Evolutionary conservation across 2,797 vertebrate species (phyloP).

Genomic region (Setipinna tenuifilis): DNA sequence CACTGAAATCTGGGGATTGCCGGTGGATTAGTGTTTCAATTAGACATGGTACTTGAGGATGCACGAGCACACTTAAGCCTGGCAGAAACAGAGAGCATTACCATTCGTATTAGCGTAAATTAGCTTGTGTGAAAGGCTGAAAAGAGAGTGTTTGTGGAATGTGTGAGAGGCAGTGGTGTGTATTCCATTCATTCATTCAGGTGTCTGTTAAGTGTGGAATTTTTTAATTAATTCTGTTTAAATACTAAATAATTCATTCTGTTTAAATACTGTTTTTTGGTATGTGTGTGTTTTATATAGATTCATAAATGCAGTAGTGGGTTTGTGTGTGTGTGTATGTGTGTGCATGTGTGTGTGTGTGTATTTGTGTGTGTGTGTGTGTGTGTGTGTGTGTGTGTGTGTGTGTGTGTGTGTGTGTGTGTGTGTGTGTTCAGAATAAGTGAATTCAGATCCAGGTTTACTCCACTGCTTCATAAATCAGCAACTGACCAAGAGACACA

Average conservation of each 20-base stretch:
- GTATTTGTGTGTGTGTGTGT: slow-evolving; percentile 15
- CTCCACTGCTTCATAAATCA: slow-evolving; percentile 59
- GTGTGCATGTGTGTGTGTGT: slow-evolving; percentile 29
- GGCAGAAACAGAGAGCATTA: slow-evolving; percentile 17
- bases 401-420: background rate
- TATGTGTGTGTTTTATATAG: no score
- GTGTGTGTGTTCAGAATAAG: background rate
- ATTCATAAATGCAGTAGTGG: background rate
- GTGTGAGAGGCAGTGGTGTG: background rate
- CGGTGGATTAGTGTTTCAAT: slow-evolving; percentile 28
- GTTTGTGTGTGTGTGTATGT: slow-evolving; percentile 30
- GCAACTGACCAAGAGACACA: slow-evolving; percentile 56
- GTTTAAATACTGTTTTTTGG: no score
- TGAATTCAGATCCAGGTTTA: slow-evolving; percentile 57
- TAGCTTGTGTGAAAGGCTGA: slow-evolving; percentile 28
- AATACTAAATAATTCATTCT: background rate
- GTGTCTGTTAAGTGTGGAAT: background rate
- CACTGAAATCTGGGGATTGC: slow-evolving; percentile 15
- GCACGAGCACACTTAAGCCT: slow-evolving; percentile 23
- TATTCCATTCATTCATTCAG: slow-evolving; percentile 1
- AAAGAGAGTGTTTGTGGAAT: slow-evolving; percentile 23
- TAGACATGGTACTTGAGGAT: slow-evolving; percentile 34
- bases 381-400: no score
- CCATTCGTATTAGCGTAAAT: slow-evolving; percentile 26
- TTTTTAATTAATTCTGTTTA: background rate